Percentiles rank a stretch among this genome's conserved stretches.
phyloP scores from a whole-genome alignment of 2,113 vertebrate species.

The Collichthys lucidus region DNA sequence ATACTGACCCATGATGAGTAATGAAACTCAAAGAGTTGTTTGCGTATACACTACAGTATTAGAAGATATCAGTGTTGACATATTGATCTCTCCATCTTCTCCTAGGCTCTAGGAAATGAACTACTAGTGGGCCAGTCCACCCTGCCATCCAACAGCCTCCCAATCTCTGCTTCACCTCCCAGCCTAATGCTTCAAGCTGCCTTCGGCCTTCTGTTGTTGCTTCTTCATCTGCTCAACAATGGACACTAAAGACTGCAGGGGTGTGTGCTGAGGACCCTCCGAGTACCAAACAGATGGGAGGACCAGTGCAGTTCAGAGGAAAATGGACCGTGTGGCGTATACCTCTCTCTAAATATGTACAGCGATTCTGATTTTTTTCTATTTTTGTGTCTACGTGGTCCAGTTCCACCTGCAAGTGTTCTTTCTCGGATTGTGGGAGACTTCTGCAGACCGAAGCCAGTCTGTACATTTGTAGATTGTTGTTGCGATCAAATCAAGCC shows the following conservation, averaged over 20 bases:
- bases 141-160: constrained; percentile 74
- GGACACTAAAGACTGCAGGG: constrained; percentile 70
- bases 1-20: neutral
- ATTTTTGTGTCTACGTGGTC: constrained; percentile 66
- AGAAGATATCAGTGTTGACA: neutral
- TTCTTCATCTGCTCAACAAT: constrained; percentile 66
- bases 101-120: constrained; percentile 79
- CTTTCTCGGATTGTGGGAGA: constrained; percentile 45
- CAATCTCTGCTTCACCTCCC: constrained; percentile 64
- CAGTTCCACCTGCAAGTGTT: constrained; percentile 46
- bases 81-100: constrained; percentile 44
- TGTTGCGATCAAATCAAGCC: constrained; percentile 57
- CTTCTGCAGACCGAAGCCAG: constrained; percentile 34
- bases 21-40: neutral
- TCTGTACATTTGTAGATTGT: constrained; percentile 79
- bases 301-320: constrained; percentile 44
- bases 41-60: neutral
- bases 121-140: constrained; percentile 76
- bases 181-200: constrained; percentile 52
- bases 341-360: constrained; percentile 71
- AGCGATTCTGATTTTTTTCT: constrained; percentile 66
- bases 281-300: constrained; percentile 56
- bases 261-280: constrained; percentile 38
- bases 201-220: constrained; percentile 65
- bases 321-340: constrained; percentile 42